A percentile compares a stretch with the other conserved stretches of the same genome.
These are phyloP conservation scores for Callipepla squamata DNA, from an alignment of 2,113 vertebrate genomes.

Conservation along the genomic window DNA sequence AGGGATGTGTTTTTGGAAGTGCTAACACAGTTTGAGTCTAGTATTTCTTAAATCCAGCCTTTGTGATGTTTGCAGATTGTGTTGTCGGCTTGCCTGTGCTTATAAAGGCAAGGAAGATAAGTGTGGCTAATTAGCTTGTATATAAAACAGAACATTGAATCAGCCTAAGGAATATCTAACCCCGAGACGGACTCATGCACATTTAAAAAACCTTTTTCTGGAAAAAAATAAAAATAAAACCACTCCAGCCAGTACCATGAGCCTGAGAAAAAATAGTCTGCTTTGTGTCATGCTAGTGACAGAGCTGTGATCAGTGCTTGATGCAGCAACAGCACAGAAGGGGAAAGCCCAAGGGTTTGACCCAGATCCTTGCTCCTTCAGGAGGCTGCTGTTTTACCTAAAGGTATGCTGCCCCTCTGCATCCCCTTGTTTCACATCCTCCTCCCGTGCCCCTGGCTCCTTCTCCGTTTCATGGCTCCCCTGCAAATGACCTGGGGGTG, in stretches of 20 bases:
- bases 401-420: neutral
- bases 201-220: conserved; percentile 18
- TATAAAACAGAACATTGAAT: conserved; percentile 27
- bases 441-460: neutral
- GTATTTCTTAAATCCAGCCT: neutral
- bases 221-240: neutral
- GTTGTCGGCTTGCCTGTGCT: neutral
- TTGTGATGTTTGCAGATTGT: conserved; percentile 10
- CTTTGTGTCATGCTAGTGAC: neutral
- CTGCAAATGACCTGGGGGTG: neutral
- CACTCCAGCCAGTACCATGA: neutral
- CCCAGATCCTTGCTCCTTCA: neutral
- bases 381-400: neutral
- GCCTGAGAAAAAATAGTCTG: neutral
- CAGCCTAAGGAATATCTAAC: no score
- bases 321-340: fast-evolving
- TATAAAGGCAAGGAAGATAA: conserved; percentile 14
- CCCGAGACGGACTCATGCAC: neutral
- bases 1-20: neutral
- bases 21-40: neutral
- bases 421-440: neutral
- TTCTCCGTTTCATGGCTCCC: neutral
- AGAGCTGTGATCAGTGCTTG: neutral
- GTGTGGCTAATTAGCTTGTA: conserved; percentile 41
- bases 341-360: neutral